Evolutionary conservation across 2,888 invertebrate species (phyloP), one percentile per base, ranked within the genome.

Genomic region (Watsonalla cultraria): DNA sequence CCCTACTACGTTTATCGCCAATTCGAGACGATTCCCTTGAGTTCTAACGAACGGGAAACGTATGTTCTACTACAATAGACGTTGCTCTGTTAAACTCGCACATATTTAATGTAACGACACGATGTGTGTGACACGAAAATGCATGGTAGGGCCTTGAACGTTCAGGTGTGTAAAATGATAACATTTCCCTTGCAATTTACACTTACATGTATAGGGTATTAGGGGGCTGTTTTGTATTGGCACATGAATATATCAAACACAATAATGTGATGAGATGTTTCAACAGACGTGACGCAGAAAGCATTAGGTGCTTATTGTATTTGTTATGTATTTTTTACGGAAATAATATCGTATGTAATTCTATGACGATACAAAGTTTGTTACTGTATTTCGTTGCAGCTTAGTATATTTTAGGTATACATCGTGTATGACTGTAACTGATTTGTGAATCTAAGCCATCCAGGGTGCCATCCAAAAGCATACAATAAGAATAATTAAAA

Each of bases 161-260:
- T 61, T 79, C 77, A 79, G 73, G 76, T 80, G 75, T 68, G 62
- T 66, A 68, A 67, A 62, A 62, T 58, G 77, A 78, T 77, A 76
- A 72, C 61, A 42, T 8, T 42, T 56, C 58, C 48, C 55, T 53
- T 60, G 59, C 68, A 66, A 66, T 68, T 63, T 62, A 55, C 11
- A 42, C 11, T 5, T 11, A 42, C 24, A 24, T 61, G 54, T 62
- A 52, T 52, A 58, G 47, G 11, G 42, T 5, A 42, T 42, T 42
- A 42, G 11, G 5, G 9, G 37, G 37, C 37, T 37, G 45, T 46
- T 46, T 47, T 33, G 35, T 46, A 48, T 60, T 55, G 57, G 13
- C 42, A 47, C 11, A 42, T 11, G 42, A 42, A 42, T 11, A 42
- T 11, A 11, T 42, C 42, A 42, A 42, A 42, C 37, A 8, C 7